Conservation (phyloP, 2,113 vertebrate genomes). For the Aplodontia rufa region DNA sequence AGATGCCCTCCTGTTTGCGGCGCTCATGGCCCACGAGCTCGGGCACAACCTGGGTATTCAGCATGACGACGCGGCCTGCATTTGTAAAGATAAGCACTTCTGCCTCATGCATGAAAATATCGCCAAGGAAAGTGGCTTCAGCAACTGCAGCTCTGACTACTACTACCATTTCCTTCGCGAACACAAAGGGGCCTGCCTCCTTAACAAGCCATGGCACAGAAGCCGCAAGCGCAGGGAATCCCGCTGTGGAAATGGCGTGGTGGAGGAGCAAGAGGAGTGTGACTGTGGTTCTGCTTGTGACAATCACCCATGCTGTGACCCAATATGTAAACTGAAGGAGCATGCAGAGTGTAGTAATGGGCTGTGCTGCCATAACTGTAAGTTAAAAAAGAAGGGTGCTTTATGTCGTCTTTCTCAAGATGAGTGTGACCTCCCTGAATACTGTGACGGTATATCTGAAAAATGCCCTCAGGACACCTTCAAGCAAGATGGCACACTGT, state of each 20-base stretch:
- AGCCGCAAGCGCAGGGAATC: not conserved
- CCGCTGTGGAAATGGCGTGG: conserved; percentile 62
- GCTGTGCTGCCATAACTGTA: conserved; percentile 66
- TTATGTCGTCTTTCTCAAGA: not conserved
- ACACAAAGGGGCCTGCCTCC: conserved; percentile 70
- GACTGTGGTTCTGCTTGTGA: conserved; percentile 63
- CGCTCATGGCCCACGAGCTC: conserved; percentile 59
- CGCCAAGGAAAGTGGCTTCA: conserved; percentile 61
- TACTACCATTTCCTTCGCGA: conserved; percentile 59
- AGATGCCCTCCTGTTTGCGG: conserved; percentile 49
- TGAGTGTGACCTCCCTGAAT: conserved; percentile 77
- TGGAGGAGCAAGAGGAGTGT: conserved; percentile 57
- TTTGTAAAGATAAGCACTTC: conserved; percentile 28
- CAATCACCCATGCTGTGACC: not conserved
- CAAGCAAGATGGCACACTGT: conserved; percentile 65
- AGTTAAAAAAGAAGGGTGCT: not conserved
- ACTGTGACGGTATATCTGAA: conserved; percentile 43
- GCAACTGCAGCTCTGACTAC: conserved; percentile 76
- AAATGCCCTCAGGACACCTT: conserved; percentile 52
- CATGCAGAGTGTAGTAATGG: conserved; percentile 36
- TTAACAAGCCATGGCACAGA: conserved; percentile 42
- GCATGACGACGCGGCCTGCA: conserved; percentile 63
- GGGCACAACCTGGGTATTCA: conserved; percentile 76
- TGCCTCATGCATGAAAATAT: conserved; percentile 74
- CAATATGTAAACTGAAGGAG: not conserved